A percentile compares a stretch with the other conserved stretches of the same genome.
These are phyloP conservation scores for Papilio dardanus DNA, from an alignment of 1,140 invertebrate species.

Conservation along the genomic window DNA sequence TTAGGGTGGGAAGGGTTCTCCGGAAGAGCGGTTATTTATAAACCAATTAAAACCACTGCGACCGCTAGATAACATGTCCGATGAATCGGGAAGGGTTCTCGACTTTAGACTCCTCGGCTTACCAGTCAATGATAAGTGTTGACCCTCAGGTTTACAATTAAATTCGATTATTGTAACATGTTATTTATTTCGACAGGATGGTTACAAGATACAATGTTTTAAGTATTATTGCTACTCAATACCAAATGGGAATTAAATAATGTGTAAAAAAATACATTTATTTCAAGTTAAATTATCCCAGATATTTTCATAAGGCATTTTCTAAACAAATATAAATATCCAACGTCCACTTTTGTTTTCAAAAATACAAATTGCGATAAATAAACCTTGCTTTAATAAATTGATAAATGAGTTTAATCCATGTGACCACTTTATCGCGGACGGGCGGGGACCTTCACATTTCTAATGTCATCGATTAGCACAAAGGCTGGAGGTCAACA, in stretches of 20 bases:
- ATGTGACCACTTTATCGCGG: background rate
- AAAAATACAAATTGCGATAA: background rate
- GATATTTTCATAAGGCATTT: no score
- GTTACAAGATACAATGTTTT: background rate
- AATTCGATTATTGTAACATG: slow-evolving; percentile 5
- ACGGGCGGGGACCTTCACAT: slow-evolving; percentile 38
- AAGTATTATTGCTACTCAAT: no score
- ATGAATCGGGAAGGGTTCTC: slow-evolving; percentile 37
- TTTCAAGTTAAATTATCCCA: no score
- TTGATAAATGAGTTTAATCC: slow-evolving; percentile 17
- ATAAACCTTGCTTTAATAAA: background rate
- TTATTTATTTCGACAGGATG: background rate
- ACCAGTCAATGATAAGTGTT: slow-evolving; percentile 35
- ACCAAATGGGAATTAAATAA: no score
- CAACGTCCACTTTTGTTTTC: background rate
- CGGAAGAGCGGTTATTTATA: slow-evolving; percentile 69
- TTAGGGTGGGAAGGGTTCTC: slow-evolving; percentile 66
- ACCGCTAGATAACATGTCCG: slow-evolving; percentile 52
- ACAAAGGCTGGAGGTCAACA: slow-evolving; percentile 42
- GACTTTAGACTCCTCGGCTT: slow-evolving; percentile 41
- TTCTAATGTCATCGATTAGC: slow-evolving; percentile 48
- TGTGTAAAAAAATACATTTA: no score
- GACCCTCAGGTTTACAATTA: slow-evolving; percentile 7
- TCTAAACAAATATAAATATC: no score
- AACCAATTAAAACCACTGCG: slow-evolving; percentile 73